Percentiles rank a stretch among this genome's conserved stretches.
phyloP scores from a whole-genome alignment of 1,140 invertebrate genomes.

The Drosophila chauvacae region DNA sequence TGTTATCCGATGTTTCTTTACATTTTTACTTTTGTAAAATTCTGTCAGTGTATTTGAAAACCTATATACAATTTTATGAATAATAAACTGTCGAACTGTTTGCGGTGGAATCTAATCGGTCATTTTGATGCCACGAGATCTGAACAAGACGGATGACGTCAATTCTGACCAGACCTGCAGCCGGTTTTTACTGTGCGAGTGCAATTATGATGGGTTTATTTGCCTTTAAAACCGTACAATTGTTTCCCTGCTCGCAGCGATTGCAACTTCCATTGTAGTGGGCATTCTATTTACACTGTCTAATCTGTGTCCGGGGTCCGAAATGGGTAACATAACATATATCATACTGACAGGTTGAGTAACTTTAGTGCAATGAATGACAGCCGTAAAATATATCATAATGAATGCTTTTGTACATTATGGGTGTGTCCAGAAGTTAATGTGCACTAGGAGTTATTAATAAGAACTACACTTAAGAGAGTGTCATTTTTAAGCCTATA shows the following conservation, averaged over 20 bases:
- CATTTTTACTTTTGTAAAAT: background rate
- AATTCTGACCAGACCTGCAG: slow-evolving; percentile 29
- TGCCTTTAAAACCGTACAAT: slow-evolving; percentile 21
- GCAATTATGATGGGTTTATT: slow-evolving; percentile 43
- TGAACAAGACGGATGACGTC: slow-evolving; percentile 49
- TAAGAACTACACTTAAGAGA: background rate
- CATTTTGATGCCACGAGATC: slow-evolving; percentile 58
- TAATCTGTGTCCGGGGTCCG: background rate
- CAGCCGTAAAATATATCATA: background rate
- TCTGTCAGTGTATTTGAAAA: slow-evolving; percentile 1
- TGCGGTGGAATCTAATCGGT: slow-evolving; percentile 42
- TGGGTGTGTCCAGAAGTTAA: background rate
- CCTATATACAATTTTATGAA: slow-evolving; percentile 42
- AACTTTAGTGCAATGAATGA: background rate
- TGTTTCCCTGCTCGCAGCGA: background rate
- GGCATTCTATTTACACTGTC: slow-evolving; percentile 7
- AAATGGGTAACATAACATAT: slow-evolving; percentile 9
- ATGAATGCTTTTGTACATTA: background rate
- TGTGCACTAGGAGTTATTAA: background rate
- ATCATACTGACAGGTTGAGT: slow-evolving; percentile 1
- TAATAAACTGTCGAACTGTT: slow-evolving; percentile 43
- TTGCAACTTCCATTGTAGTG: background rate
- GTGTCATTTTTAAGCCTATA: background rate
- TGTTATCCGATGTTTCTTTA: background rate
- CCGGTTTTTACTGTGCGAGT: slow-evolving; percentile 10